Conservation (phyloP, 2,797 vertebrate species). For the Nothura maculosa region DNA sequence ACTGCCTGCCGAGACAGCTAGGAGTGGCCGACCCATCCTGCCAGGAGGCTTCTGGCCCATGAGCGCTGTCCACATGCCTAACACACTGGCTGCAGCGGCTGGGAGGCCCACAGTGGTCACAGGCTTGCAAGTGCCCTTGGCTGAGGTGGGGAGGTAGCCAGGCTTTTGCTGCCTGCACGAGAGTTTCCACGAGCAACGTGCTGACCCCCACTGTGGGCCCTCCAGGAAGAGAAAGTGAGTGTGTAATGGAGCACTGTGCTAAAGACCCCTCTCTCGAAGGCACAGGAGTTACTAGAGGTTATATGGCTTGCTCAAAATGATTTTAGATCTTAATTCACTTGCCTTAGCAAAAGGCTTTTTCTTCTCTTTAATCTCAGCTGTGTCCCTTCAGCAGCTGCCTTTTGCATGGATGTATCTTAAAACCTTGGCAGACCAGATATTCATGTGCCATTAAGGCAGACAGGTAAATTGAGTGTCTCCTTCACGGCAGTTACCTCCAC, state of each 20-base stretch:
- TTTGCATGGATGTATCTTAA: not conserved
- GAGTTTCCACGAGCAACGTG: not conserved
- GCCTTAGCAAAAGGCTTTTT: not conserved
- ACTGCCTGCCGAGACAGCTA: not conserved
- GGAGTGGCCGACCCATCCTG: not conserved
- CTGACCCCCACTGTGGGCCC: not conserved
- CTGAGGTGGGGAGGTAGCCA: not conserved
- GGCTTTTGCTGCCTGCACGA: not conserved
- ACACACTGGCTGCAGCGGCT: not conserved
- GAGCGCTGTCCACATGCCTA: not conserved
- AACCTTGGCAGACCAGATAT: not conserved
- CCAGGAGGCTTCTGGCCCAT: not conserved
- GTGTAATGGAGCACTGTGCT: not conserved
- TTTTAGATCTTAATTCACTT: not conserved
- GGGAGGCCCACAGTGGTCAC: not conserved
- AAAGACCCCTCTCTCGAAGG: rapidly evolving
- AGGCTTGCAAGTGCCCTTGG: not conserved
- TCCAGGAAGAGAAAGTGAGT: not conserved
- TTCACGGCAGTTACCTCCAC: not conserved
- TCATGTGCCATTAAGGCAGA: not conserved
- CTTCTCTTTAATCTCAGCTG: not conserved
- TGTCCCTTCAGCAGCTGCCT: not conserved
- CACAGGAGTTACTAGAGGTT: not conserved
- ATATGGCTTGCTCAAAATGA: rapidly evolving
- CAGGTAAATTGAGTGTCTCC: constrained; percentile 39